A percentile compares a stretch with the other conserved stretches of the same genome.
Evolutionary conservation across 2,797 vertebrate genomes (phyloP).

Genomic region (Podarcis siculus): DNA sequence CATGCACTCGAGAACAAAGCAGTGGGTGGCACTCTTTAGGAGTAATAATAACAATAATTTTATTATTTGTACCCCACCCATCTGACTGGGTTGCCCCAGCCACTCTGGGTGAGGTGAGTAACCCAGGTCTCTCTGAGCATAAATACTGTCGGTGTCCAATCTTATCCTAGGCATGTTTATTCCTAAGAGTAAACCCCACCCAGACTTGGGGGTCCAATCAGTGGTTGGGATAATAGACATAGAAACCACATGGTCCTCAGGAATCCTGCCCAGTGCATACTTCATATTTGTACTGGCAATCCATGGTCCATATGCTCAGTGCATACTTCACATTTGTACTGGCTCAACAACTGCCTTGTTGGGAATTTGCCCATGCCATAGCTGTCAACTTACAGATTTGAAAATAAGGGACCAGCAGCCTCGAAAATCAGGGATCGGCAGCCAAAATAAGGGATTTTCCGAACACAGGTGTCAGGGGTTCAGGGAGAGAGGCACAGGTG

Average conservation of each 20-base stretch:
- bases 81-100: too few relatives aligned
- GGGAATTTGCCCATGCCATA: background rate
- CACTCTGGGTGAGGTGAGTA: too few relatives aligned
- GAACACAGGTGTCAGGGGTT: too few relatives aligned
- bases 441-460: too few relatives aligned
- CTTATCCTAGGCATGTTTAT: background rate
- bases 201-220: background rate
- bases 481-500: too few relatives aligned
- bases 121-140: background rate
- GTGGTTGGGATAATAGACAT: background rate
- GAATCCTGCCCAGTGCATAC: too few relatives aligned
- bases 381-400: too few relatives aligned
- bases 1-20: background rate
- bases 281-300: background rate
- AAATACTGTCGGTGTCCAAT: background rate
- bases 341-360: background rate
- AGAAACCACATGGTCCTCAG: background rate
- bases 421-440: too few relatives aligned
- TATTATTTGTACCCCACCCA: too few relatives aligned
- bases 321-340: background rate
- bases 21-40: background rate
- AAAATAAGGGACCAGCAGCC: too few relatives aligned
- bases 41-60: background rate
- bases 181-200: too few relatives aligned
- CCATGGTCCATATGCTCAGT: too few relatives aligned